Conservation (phyloP, 2,888 invertebrate species). For the Eilema depressum region DNA sequence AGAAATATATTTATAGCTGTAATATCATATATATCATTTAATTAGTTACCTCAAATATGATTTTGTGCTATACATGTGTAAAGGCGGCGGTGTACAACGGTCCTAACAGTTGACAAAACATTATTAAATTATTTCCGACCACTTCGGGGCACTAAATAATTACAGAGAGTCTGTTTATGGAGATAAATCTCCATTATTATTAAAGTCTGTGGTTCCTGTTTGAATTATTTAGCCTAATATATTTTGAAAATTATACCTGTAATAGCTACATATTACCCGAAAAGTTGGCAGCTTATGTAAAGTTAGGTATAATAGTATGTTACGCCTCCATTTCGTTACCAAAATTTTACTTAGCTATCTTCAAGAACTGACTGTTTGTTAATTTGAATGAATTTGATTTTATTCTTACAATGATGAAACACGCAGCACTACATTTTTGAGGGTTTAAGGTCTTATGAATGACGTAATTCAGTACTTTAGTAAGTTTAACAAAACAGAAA, state of each 20-base stretch:
- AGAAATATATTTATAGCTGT: no score
- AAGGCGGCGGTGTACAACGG: neutral
- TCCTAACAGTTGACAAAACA: constrained; percentile 35
- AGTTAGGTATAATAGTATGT: no score
- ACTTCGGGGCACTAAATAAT: constrained; percentile 31
- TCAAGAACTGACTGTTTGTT: no score
- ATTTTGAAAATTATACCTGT: constrained; percentile 14
- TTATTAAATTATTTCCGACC: constrained; percentile 42
- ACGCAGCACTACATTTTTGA: no score
- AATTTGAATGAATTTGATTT: no score
- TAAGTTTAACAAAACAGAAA: no score
- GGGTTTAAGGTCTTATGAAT: no score
- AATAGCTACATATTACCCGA: neutral
- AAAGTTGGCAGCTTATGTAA: neutral
- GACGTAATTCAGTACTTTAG: no score
- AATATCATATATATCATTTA: neutral
- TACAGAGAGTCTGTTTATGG: constrained; percentile 28
- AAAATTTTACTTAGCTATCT: no score
- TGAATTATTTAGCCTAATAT: constrained; percentile 29
- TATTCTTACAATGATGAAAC: no score
- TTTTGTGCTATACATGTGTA: neutral
- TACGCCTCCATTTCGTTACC: no score
- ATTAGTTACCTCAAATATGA: neutral
- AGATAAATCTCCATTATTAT: constrained; percentile 32
- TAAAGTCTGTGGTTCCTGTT: constrained; percentile 26